These are phyloP conservation scores for Lepidotrigona ventralis DNA, from an alignment of 1,140 invertebrate genomes.

Conservation along the genomic window DNA sequence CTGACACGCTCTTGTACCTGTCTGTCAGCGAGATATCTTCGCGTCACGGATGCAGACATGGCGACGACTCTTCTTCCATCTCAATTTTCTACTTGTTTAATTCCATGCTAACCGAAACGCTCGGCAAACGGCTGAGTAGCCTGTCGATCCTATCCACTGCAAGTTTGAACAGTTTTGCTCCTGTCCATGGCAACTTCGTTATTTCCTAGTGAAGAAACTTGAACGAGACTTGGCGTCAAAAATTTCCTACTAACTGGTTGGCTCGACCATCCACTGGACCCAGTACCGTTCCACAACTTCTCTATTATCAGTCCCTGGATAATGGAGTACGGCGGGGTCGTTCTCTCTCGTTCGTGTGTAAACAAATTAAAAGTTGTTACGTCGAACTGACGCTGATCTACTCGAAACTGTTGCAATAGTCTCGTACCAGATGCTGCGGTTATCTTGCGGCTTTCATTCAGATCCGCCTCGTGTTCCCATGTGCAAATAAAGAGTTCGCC, in stretches of 20 bases:
- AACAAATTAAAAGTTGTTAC: conserved; percentile 35
- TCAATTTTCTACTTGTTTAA: background rate
- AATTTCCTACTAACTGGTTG: background rate
- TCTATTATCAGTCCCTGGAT: conserved; percentile 24
- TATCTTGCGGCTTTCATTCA: conserved; percentile 30
- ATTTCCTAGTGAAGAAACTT: background rate
- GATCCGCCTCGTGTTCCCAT: conserved; percentile 6
- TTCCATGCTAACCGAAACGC: background rate
- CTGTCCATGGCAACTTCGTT: background rate
- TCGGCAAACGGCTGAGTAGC: background rate
- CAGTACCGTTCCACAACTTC: conserved; percentile 6
- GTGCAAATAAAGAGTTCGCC: conserved; percentile 47
- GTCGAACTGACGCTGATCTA: too few species aligned
- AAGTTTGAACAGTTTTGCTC: background rate
- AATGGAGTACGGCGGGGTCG: background rate
- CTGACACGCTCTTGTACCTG: background rate
- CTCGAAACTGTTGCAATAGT: conserved; percentile 20
- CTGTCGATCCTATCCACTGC: background rate
- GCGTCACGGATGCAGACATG: background rate
- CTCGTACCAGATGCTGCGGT: background rate
- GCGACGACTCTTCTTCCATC: too few species aligned
- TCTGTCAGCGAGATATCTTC: background rate
- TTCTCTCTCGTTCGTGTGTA: background rate
- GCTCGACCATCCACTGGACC: background rate
- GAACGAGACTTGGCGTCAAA: background rate